Conservation (phyloP, 2,888 invertebrate genomes). For the Thyatira batis region DNA sequence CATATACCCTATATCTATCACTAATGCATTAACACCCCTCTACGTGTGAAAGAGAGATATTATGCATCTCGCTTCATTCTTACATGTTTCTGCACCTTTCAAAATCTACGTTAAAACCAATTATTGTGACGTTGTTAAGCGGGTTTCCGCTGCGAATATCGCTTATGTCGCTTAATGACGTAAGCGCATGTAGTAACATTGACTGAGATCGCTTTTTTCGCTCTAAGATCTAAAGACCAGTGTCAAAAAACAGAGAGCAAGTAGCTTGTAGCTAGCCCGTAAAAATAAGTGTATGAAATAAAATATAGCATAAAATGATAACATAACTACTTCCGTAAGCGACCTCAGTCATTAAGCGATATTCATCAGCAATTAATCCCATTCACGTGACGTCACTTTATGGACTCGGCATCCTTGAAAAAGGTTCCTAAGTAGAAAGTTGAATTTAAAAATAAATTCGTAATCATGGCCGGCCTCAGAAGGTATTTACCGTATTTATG, state of each 20-base stretch:
- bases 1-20: conserved; percentile 75
- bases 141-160: neutral
- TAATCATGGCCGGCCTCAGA: conserved; percentile 30
- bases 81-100: conserved; percentile 61
- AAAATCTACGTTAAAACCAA: conserved; percentile 45
- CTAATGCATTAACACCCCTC: conserved; percentile 69
- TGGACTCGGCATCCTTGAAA: conserved; percentile 24
- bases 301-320: too few species aligned
- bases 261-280: too few species aligned
- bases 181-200: neutral
- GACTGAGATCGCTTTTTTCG: too few species aligned
- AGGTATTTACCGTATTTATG: neutral
- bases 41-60: conserved; percentile 61
- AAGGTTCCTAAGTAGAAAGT: neutral
- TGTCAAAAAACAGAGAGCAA: too few species aligned
- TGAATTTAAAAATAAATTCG: conserved; percentile 33
- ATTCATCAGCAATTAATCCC: neutral
- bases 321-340: neutral
- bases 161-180: neutral
- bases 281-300: too few species aligned
- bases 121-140: conserved; percentile 1
- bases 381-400: conserved; percentile 8
- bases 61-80: conserved; percentile 38
- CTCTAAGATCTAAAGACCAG: too few species aligned
- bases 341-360: conserved; percentile 19